Evolutionary conservation across 2,797 vertebrate species (phyloP).

Genomic region (Epinephelus malabaricus): DNA sequence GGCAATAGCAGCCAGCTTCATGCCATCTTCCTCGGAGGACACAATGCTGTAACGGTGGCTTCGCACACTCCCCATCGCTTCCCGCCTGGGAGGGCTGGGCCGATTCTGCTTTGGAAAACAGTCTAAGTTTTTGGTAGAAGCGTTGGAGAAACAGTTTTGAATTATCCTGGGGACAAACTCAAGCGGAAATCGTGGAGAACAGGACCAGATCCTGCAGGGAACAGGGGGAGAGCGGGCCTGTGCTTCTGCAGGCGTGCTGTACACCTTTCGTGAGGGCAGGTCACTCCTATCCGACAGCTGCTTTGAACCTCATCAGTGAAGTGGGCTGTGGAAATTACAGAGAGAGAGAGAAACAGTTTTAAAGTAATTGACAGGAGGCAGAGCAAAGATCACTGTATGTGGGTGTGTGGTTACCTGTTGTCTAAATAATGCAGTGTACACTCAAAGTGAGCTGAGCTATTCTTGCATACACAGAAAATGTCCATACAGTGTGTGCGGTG

Average conservation of each 20-base stretch:
- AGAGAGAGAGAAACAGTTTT: constrained; percentile 68
- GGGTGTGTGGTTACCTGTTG: constrained; percentile 68
- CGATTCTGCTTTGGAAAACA: constrained; percentile 96
- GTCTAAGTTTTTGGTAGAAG: constrained; percentile 98
- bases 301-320: constrained; percentile 83
- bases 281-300: constrained; percentile 83
- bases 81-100: constrained; percentile 90
- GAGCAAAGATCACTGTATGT: constrained; percentile 54
- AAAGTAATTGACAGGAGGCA: constrained; percentile 69
- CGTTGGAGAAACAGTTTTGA: constrained; percentile 99
- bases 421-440: constrained; percentile 72
- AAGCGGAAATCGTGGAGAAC: constrained; percentile 73
- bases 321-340: constrained; percentile 77
- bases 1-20: constrained; percentile 93
- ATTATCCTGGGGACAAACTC: constrained; percentile 87
- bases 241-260: constrained; percentile 51
- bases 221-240: constrained; percentile 15
- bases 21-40: constrained; percentile 96
- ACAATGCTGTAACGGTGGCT: constrained; percentile 98
- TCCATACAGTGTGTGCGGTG: not conserved
- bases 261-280: constrained; percentile 53
- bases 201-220: constrained; percentile 66
- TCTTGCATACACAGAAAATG: constrained; percentile 15
- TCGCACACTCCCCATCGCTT: constrained; percentile 97
- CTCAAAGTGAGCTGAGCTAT: constrained; percentile 39